phyloP scores from a whole-genome alignment of 2,888 invertebrate species.

The Micoletzkya japonica region DNA sequence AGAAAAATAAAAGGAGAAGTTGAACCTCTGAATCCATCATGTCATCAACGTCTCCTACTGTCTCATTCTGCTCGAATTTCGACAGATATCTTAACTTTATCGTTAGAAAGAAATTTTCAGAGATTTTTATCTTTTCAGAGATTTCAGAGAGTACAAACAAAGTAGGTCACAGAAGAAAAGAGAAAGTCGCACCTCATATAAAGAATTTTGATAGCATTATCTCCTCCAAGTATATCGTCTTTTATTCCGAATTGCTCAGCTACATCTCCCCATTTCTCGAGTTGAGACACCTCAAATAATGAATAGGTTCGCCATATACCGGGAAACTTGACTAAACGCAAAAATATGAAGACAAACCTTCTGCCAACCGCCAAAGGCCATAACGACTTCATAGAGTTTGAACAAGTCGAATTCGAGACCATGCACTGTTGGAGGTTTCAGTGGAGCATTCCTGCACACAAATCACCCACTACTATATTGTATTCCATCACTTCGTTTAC shows the following conservation, averaged over 20 bases:
- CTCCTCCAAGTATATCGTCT: slow-evolving; percentile 84
- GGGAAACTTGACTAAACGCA: no score
- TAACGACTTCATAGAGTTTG: slow-evolving; percentile 86
- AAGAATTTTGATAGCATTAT: slow-evolving; percentile 76
- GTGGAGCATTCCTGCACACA: slow-evolving; percentile 43
- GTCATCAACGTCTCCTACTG: slow-evolving; percentile 55
- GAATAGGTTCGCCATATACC: not conserved
- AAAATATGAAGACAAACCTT: slow-evolving; percentile 79
- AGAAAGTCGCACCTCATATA: slow-evolving; percentile 50
- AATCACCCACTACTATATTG: not conserved
- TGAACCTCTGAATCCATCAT: slow-evolving; percentile 33
- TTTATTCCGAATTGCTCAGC: slow-evolving; percentile 69
- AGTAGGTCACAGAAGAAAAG: not conserved
- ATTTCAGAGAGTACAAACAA: no score
- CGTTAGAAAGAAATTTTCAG: slow-evolving; percentile 28
- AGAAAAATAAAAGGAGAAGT: no score
- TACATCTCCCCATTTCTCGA: slow-evolving; percentile 58
- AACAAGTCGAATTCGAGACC: slow-evolving; percentile 89
- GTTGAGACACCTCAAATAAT: slow-evolving; percentile 40
- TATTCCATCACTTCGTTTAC: not conserved
- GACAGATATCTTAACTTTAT: slow-evolving; percentile 51
- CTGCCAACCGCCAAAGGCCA: slow-evolving; percentile 87
- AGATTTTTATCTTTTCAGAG: no score
- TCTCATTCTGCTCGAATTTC: slow-evolving; percentile 59
- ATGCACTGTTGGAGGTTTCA: slow-evolving; percentile 78